phyloP scores from a whole-genome alignment of 2,888 invertebrate genomes.

The Cremastobaeus sp. region DNA sequence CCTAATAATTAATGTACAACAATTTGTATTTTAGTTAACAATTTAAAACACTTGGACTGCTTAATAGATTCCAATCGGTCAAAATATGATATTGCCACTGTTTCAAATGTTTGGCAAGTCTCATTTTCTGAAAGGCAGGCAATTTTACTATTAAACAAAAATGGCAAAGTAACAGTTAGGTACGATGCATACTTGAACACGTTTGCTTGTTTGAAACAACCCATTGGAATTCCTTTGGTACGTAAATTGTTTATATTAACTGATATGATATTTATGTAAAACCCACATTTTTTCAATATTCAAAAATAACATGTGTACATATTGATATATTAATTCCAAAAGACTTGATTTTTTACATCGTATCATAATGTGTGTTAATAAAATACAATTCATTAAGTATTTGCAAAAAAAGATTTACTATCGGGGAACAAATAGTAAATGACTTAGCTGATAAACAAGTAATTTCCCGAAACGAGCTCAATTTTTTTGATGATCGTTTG shows the following conservation, averaged over 20 bases:
- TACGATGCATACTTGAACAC: conserved; percentile 17
- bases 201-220: conserved; percentile 20
- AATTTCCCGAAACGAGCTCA: background rate
- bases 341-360: too few species aligned
- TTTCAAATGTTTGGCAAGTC: conserved; percentile 10
- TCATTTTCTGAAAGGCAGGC: conserved; percentile 6
- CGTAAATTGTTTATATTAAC: background rate
- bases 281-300: background rate
- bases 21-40: background rate
- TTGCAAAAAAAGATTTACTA: too few species aligned
- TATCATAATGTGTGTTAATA: too few species aligned
- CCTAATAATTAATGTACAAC: too few species aligned
- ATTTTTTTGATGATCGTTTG: conserved; percentile 1
- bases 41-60: background rate
- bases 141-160: background rate
- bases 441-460: background rate
- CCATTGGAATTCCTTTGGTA: conserved; percentile 12
- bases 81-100: conserved; percentile 15
- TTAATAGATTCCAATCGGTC: conserved; percentile 13
- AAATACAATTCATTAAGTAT: too few species aligned
- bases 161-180: conserved; percentile 14
- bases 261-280: too few species aligned
- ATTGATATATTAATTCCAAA: too few species aligned
- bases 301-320: background rate
- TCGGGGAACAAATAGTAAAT: too few species aligned